Evolutionary conservation across 2,797 vertebrate genomes (phyloP).

Genomic region (Pantherophis vulpinus): DNA sequence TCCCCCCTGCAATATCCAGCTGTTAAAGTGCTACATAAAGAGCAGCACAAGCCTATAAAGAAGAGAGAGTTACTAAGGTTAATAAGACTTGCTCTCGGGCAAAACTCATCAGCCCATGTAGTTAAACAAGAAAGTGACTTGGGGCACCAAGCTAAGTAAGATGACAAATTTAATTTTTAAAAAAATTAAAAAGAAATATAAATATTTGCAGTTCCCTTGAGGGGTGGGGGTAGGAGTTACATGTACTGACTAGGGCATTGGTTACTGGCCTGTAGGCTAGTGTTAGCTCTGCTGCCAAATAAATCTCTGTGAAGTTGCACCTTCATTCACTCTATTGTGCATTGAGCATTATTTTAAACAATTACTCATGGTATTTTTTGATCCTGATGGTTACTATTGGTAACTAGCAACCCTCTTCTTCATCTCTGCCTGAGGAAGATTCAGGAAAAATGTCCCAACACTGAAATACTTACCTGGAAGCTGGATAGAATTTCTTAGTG

Average conservation of each 20-base stretch:
- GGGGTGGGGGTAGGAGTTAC: background rate
- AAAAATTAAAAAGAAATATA: background rate
- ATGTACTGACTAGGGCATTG: background rate
- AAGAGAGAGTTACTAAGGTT: background rate
- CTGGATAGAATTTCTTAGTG: background rate
- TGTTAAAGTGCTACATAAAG: background rate
- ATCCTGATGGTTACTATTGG: background rate
- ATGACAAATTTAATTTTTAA: background rate
- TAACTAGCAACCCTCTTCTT: background rate
- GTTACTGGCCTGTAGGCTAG: background rate
- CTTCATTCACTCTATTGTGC: background rate
- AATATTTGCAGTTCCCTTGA: background rate
- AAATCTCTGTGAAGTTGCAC: background rate
- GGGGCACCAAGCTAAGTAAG: background rate
- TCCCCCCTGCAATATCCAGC: background rate
- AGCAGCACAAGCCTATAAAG: no score
- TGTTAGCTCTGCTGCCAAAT: background rate
- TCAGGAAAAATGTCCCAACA: background rate
- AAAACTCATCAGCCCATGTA: background rate
- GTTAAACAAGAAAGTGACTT: background rate
- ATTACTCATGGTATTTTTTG: background rate
- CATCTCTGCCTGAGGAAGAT: background rate
- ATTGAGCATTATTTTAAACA: background rate
- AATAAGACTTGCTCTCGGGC: background rate
- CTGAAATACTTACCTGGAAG: background rate